phyloP scores from a whole-genome alignment of 35 echinoderm and acorn worm species.

The Apostichopus parvimensis region DNA sequence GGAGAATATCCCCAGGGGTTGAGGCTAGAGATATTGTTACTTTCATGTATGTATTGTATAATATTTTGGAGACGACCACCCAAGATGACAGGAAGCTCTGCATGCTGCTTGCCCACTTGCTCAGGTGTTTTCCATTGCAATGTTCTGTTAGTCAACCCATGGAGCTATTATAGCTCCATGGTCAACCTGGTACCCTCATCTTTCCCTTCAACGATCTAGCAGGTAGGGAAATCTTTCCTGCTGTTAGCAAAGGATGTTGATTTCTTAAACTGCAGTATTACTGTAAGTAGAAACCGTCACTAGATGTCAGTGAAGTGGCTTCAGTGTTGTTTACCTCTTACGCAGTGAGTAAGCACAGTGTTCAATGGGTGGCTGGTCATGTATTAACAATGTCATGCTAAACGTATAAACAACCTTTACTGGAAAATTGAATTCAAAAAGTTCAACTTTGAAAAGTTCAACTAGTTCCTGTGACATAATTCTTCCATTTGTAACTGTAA shows the following conservation, averaged over 20 bases:
- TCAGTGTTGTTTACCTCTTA: no score
- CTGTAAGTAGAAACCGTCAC: not conserved
- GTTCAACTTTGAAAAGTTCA: not conserved
- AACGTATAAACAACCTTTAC: not conserved
- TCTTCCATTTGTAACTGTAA: not conserved
- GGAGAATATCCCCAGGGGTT: slow-evolving; percentile 4
- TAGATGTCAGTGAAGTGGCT: no score
- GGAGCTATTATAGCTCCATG: no score
- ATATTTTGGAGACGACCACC: slow-evolving; percentile 38
- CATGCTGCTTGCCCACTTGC: not conserved
- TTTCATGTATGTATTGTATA: slow-evolving; percentile 44
- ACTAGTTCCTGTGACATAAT: not conserved
- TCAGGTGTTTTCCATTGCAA: slow-evolving; percentile 3
- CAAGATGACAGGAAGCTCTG: slow-evolving; percentile 24
- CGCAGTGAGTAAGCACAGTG: no score
- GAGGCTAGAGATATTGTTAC: slow-evolving; percentile 8
- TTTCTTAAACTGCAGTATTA: not conserved
- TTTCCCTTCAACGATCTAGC: not conserved
- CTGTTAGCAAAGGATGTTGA: not conserved
- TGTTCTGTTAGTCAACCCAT: not conserved
- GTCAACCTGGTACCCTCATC: slow-evolving; percentile 14
- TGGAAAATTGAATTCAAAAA: not conserved
- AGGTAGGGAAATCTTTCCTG: not conserved
- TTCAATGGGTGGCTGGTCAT: no score
- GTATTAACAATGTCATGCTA: no score